Conservation (phyloP, 2,113 vertebrate genomes). For the Microtus richardsoni region DNA sequence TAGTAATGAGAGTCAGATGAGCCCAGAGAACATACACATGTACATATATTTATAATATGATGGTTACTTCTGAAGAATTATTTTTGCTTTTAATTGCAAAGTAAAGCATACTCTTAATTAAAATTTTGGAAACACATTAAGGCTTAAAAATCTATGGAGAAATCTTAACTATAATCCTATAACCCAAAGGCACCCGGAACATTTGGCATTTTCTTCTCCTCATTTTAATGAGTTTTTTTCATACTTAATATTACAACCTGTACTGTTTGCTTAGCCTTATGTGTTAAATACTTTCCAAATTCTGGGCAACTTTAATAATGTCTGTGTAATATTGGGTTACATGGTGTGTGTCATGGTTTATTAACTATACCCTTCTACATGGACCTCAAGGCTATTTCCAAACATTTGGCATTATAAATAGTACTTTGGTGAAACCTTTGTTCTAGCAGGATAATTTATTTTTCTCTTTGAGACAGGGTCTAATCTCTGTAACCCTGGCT, state of each 20-base stretch:
- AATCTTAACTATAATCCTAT: conserved; percentile 30
- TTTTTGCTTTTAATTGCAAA: conserved; percentile 37
- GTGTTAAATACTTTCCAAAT: conserved; percentile 48
- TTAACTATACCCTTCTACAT: conserved; percentile 51
- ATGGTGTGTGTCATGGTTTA: conserved; percentile 6
- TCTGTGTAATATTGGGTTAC: conserved; percentile 7
- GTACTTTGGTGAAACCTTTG: conserved; percentile 50
- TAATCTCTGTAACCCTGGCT: neutral
- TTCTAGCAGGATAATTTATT: conserved; percentile 28
- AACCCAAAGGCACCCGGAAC: neutral
- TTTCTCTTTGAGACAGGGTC: neutral
- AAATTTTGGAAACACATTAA: conserved; percentile 53
- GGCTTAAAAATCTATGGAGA: conserved; percentile 39
- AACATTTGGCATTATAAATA: conserved; percentile 44
- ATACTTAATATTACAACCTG: conserved; percentile 24
- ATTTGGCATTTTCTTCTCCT: conserved; percentile 50
- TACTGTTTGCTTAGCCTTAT: conserved; percentile 34
- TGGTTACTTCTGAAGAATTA: conserved; percentile 25
- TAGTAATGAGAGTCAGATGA: neutral
- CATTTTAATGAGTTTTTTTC: conserved; percentile 57
- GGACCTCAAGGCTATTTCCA: conserved; percentile 20
- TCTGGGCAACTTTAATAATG: conserved; percentile 45
- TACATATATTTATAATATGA: neutral
- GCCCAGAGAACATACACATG: neutral
- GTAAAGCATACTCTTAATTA: neutral